Evolutionary conservation across 2,888 invertebrate genomes (phyloP).

Genomic region (Xylophagus ater): DNA sequence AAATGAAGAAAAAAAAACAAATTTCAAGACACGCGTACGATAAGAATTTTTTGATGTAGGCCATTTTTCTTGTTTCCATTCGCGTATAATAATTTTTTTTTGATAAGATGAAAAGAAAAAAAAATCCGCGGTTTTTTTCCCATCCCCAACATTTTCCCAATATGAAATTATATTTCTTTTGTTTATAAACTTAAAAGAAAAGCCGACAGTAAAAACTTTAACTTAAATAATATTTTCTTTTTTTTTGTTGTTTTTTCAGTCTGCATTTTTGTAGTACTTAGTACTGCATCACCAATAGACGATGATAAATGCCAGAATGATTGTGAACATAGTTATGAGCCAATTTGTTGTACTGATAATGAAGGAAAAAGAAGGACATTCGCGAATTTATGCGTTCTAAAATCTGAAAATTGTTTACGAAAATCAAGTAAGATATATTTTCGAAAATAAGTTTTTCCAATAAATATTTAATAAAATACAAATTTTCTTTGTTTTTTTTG

Average conservation of each 20-base stretch:
- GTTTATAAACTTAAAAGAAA: too few relatives aligned
- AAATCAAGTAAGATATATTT: constrained; percentile 24
- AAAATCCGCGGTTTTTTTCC: too few relatives aligned
- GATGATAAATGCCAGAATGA: constrained; percentile 31
- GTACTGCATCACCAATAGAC: constrained; percentile 27
- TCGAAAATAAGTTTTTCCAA: background rate
- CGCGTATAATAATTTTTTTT: too few relatives aligned
- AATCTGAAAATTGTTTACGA: constrained; percentile 36
- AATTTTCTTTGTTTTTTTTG: background rate
- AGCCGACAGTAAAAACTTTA: too few relatives aligned
- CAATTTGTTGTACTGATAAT: constrained; percentile 36
- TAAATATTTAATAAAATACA: background rate
- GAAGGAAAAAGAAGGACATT: constrained; percentile 36
- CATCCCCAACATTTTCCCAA: too few relatives aligned
- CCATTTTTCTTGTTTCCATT: too few relatives aligned
- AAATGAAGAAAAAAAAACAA: too few relatives aligned
- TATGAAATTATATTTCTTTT: too few relatives aligned
- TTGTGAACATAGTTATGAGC: constrained; percentile 15
- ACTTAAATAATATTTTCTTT: too few relatives aligned
- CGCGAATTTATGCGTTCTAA: constrained; percentile 35
- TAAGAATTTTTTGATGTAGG: too few relatives aligned
- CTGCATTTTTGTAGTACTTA: constrained; percentile 9
- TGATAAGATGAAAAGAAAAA: too few relatives aligned
- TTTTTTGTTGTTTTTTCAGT: constrained; percentile 11
- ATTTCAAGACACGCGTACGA: too few relatives aligned